Conservation (phyloP, 2,113 vertebrate genomes). For the Poicephalus gulielmi region DNA sequence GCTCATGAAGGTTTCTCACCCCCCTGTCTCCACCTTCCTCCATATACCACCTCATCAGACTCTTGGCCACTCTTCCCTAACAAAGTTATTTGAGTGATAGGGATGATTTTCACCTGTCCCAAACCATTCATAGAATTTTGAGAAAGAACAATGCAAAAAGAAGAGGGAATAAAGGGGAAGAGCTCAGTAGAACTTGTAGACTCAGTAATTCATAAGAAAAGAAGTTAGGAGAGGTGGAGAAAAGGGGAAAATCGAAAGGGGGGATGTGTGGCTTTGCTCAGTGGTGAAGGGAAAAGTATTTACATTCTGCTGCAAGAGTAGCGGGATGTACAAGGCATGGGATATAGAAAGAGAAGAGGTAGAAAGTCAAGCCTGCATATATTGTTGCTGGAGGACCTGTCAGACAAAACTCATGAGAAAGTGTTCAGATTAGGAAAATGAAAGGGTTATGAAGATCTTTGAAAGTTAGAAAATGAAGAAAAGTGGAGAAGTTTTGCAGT, state of each 20-base stretch:
- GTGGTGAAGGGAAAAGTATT: neutral
- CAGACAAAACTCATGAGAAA: neutral
- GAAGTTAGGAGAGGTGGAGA: neutral
- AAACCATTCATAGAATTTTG: neutral
- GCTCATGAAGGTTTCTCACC: neutral
- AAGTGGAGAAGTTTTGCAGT: neutral
- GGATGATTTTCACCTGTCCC: neutral
- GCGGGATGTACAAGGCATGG: neutral
- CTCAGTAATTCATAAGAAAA: neutral
- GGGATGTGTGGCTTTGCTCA: neutral
- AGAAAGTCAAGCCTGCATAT: neutral
- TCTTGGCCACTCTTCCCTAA: neutral
- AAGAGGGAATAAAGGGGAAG: neutral
- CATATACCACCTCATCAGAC: neutral
- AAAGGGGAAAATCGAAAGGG: neutral
- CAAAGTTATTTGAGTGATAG: neutral
- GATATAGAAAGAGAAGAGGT: neutral
- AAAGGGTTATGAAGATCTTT: neutral
- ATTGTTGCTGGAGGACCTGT: neutral
- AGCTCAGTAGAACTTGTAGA: neutral
- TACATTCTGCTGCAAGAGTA: neutral
- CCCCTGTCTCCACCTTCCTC: neutral
- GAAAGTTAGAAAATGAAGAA: neutral
- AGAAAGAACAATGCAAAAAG: neutral
- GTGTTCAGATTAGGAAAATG: neutral